phyloP scores from a whole-genome alignment of 2,797 vertebrate species.

The Microhierax caerulescens region DNA sequence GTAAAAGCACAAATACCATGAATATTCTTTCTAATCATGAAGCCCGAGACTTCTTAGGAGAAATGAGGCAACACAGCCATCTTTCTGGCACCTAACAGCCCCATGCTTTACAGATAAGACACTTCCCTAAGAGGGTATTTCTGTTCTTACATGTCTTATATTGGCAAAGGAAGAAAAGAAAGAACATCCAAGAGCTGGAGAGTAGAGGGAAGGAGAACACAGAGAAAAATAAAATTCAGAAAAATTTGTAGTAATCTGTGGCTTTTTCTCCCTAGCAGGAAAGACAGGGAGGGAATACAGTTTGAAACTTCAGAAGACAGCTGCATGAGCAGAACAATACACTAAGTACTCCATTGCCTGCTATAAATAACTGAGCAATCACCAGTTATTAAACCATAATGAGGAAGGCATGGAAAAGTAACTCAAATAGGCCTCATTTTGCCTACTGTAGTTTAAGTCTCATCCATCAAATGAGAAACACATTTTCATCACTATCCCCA shows the following conservation, averaged over 20 bases:
- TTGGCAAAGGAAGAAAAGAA: slow-evolving; percentile 47
- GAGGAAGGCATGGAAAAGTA: slow-evolving; percentile 35
- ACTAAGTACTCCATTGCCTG: neutral
- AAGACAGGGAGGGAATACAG: neutral
- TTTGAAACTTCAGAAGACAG: slow-evolving; percentile 1
- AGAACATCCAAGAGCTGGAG: neutral
- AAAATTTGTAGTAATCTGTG: neutral
- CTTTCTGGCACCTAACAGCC: neutral
- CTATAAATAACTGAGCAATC: slow-evolving; percentile 58
- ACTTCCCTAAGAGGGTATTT: slow-evolving; percentile 1
- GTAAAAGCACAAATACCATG: neutral
- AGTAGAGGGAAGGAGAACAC: neutral
- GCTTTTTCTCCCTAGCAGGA: neutral
- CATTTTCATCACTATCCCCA: slow-evolving; percentile 21
- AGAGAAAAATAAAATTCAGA: slow-evolving; percentile 1
- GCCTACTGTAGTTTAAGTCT: slow-evolving; percentile 58
- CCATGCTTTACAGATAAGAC: slow-evolving; percentile 12
- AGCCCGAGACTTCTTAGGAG: neutral
- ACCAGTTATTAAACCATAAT: slow-evolving; percentile 59
- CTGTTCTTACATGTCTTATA: neutral
- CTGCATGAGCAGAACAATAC: slow-evolving; percentile 46
- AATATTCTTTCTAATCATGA: neutral
- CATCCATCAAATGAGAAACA: slow-evolving; percentile 53
- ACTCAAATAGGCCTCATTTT: slow-evolving; percentile 41
- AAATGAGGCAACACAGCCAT: neutral